A percentile compares a stretch with the other conserved stretches of the same genome.
These are phyloP conservation scores for Saiga tatarica DNA, from an alignment of 2,113 vertebrate genomes.

Conservation along the genomic window DNA sequence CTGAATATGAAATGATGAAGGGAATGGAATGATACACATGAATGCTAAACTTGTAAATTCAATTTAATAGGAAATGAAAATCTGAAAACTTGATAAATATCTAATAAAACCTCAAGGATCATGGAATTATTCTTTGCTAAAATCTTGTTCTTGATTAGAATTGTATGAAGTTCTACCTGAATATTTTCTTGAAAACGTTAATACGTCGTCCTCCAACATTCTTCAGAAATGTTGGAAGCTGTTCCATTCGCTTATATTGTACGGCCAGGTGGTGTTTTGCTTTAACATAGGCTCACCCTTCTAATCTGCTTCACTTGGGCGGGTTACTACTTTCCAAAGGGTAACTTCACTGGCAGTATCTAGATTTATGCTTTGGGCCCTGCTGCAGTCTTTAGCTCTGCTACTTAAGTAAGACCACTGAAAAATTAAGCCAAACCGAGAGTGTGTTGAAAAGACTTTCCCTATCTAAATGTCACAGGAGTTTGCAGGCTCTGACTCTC, in stretches of 20 bases:
- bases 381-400: not conserved
- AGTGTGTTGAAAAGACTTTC: not conserved
- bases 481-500: not conserved
- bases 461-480: not conserved
- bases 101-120: not conserved
- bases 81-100: conserved; percentile 15
- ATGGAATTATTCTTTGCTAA: not conserved
- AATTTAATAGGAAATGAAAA: conserved; percentile 57
- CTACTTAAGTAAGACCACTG: not conserved
- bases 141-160: not conserved
- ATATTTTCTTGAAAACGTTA: not conserved
- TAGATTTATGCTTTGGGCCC: not conserved
- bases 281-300: not conserved
- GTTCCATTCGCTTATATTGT: not conserved
- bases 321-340: not conserved
- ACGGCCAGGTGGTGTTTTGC: not conserved
- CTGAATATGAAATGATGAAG: conserved; percentile 36
- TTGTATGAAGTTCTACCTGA: not conserved
- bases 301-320: not conserved
- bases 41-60: conserved; percentile 3
- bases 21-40: conserved; percentile 43
- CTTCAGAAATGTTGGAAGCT: not conserved
- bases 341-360: not conserved
- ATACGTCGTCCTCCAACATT: not conserved
- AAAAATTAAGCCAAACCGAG: not conserved